Conservation (phyloP, 2,797 vertebrate species). For the Cryptoprocta ferox region DNA sequence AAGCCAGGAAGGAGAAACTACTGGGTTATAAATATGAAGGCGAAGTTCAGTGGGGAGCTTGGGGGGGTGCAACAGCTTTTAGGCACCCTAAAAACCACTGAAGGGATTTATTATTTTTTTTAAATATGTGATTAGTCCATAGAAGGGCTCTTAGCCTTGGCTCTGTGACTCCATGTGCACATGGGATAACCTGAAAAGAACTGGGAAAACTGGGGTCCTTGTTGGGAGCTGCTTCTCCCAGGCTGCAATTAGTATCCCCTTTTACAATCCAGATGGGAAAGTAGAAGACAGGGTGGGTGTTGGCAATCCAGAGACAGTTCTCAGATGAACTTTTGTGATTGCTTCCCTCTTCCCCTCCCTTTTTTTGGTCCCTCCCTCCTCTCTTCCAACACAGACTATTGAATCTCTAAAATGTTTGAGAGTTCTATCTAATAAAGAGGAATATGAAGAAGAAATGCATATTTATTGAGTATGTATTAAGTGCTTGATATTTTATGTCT, state of each 20-base stretch:
- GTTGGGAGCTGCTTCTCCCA: not conserved
- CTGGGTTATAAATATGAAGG: constrained; percentile 62
- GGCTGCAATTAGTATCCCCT: not conserved
- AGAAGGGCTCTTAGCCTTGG: not conserved
- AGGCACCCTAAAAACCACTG: constrained; percentile 19
- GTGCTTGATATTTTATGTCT: not conserved
- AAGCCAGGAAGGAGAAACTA: constrained; percentile 54
- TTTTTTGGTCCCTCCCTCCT: not conserved
- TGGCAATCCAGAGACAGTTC: not conserved
- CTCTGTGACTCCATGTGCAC: not conserved
- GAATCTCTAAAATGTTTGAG: not conserved
- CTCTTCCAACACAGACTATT: not conserved
- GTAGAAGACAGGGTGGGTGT: not conserved
- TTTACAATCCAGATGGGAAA: not conserved
- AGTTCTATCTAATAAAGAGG: not conserved
- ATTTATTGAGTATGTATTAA: not conserved
- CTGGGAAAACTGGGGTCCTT: not conserved
- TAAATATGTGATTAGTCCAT: not conserved
- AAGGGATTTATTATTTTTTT: not conserved
- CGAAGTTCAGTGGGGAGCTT: constrained; percentile 39
- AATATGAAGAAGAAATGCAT: not conserved
- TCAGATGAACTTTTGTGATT: not conserved
- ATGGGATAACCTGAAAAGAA: not conserved
- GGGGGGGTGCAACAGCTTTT: not conserved
- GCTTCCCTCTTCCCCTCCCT: not conserved